Evolutionary conservation across 2,797 vertebrate genomes (phyloP).

Genomic region (Crypturellus tataupa): DNA sequence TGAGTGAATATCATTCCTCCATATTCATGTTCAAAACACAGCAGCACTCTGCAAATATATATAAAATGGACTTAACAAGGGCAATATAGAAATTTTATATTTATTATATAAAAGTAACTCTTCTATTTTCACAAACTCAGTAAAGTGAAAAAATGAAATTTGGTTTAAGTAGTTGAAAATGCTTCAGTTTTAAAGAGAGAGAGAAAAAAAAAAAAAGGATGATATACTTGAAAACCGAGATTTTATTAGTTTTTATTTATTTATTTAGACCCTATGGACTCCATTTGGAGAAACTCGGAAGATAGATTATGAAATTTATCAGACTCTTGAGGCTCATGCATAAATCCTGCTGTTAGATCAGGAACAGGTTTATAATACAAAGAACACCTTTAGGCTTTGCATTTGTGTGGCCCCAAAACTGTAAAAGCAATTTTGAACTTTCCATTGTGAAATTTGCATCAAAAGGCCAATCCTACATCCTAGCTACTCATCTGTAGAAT

Average conservation of each 20-base stretch:
- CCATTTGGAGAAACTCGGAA: neutral
- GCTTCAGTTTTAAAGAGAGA: neutral
- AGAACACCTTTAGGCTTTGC: neutral
- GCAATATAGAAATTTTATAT: neutral
- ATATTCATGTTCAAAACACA: neutral
- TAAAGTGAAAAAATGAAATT: neutral
- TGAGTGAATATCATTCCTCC: neutral
- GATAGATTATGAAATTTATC: neutral
- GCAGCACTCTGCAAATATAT: neutral
- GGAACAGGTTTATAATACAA: neutral
- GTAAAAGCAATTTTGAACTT: neutral
- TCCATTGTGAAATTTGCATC: neutral
- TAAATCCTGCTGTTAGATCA: neutral
- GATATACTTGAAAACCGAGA: neutral
- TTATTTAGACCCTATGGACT: rapidly evolving
- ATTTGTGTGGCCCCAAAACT: neutral
- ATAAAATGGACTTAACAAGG: neutral
- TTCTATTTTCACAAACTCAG: neutral
- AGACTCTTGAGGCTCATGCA: neutral
- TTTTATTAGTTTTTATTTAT: neutral
- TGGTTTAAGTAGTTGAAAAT: neutral
- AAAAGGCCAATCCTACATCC: neutral
- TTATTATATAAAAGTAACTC: neutral
- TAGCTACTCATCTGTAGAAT: neutral
- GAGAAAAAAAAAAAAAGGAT: neutral